These are phyloP conservation scores for Clarias laeviceps DNA, from an alignment of 2,797 vertebrate genomes.

Conservation along the genomic window DNA sequence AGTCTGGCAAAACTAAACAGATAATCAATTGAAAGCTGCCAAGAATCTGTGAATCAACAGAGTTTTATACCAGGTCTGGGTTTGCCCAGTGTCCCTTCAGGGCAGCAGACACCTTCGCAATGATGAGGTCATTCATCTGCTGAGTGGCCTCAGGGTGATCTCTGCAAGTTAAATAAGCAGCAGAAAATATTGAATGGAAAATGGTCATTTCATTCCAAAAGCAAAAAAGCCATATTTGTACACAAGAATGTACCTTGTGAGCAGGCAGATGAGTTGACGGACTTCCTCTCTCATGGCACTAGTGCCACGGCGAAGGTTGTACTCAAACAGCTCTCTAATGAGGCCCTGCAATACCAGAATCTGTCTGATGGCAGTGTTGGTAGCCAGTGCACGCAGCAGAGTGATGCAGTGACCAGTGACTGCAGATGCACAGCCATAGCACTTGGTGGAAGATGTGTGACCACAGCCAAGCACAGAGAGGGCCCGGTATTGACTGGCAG, in stretches of 20 bases:
- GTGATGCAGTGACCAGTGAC: conserved; percentile 98
- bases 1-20: background rate
- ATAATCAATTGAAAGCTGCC: background rate
- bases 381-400: conserved; percentile 89
- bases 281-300: conserved; percentile 95
- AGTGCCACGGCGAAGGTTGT: conserved; percentile 90
- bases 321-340: conserved; percentile 95
- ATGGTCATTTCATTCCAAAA: background rate
- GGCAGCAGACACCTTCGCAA: conserved; percentile 93
- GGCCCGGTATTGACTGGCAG: conserved; percentile 96
- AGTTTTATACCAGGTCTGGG: conserved; percentile 88
- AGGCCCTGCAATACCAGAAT: conserved; percentile 97
- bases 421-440: conserved; percentile 95
- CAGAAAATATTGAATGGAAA: background rate
- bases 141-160: conserved; percentile 98
- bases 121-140: conserved; percentile 98
- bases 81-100: conserved; percentile 99
- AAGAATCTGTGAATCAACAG: background rate
- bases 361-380: conserved; percentile 92
- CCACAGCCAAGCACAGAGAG: conserved; percentile 93
- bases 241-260: conserved; percentile 82
- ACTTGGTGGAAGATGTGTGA: conserved; percentile 96
- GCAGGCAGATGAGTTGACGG: conserved; percentile 95
- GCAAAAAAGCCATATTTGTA: no score
- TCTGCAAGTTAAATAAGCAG: conserved; percentile 66